Conservation (phyloP, 2,888 invertebrate species). For the Schizotus pectinicornis region DNA sequence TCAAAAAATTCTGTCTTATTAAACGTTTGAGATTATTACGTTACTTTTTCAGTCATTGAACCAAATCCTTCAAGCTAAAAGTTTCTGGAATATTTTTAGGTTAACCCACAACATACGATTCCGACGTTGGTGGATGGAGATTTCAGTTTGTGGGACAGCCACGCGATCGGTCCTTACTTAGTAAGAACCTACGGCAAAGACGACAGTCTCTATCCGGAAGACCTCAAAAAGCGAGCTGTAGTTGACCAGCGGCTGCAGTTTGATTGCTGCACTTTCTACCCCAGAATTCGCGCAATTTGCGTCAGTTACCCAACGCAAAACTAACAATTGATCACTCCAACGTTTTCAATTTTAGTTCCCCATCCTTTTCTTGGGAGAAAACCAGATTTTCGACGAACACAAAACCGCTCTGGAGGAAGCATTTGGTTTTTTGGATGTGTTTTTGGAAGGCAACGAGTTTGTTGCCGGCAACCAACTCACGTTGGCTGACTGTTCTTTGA, state of each 20-base stretch:
- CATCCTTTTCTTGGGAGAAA: constrained; percentile 65
- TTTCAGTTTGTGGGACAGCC: constrained; percentile 71
- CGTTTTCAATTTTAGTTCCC: constrained; percentile 62
- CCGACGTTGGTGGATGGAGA: constrained; percentile 73
- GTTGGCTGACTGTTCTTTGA: constrained; percentile 69
- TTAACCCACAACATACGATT: constrained; percentile 72
- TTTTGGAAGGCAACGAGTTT: constrained; percentile 65
- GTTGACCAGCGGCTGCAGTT: constrained; percentile 70
- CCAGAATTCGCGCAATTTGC: constrained; percentile 68
- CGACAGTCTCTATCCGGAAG: constrained; percentile 67
- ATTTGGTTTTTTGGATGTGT: constrained; percentile 66
- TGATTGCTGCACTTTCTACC: constrained; percentile 67
- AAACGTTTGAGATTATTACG: background rate
- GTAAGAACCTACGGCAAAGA: constrained; percentile 67
- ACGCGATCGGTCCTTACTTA: constrained; percentile 69
- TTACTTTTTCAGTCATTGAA: background rate
- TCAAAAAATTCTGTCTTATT: no score
- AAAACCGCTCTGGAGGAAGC: constrained; percentile 65
- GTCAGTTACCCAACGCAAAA: constrained; percentile 55
- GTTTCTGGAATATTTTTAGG: constrained; percentile 52
- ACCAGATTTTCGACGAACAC: constrained; percentile 62
- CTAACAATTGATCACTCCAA: background rate
- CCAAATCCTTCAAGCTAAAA: no score
- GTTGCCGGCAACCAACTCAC: constrained; percentile 68
- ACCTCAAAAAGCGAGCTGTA: constrained; percentile 62